phyloP scores from a whole-genome alignment of 2,797 vertebrate species.

The Hafferia zeledoni region DNA sequence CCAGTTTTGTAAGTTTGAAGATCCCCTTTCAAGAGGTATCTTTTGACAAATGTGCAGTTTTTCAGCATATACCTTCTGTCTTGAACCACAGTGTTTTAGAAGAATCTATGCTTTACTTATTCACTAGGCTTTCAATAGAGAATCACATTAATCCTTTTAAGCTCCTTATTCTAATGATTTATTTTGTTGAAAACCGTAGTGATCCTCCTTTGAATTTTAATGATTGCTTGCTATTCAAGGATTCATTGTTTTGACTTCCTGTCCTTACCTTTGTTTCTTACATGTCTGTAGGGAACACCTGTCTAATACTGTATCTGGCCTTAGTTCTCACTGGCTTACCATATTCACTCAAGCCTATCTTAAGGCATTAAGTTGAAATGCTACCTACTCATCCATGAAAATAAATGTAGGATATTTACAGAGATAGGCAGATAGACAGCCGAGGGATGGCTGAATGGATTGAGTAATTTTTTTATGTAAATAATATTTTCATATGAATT shows the following conservation, averaged over 20 bases:
- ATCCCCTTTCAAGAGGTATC: slow-evolving; percentile 54
- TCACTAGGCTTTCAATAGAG: slow-evolving; percentile 85
- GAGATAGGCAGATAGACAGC: slow-evolving; percentile 77
- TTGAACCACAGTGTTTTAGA: slow-evolving; percentile 77
- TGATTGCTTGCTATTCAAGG: slow-evolving; percentile 86
- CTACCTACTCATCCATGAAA: slow-evolving; percentile 78
- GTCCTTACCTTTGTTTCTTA: slow-evolving; percentile 89
- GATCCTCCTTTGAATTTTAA: slow-evolving; percentile 92
- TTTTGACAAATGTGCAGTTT: slow-evolving; percentile 68
- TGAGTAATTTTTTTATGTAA: slow-evolving; percentile 70
- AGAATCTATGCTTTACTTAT: slow-evolving; percentile 81
- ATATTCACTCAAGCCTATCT: slow-evolving; percentile 84
- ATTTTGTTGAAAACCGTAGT: slow-evolving; percentile 89
- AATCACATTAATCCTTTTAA: slow-evolving; percentile 91
- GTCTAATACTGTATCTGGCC: slow-evolving; percentile 84
- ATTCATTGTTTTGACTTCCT: slow-evolving; percentile 93
- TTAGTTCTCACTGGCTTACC: slow-evolving; percentile 82
- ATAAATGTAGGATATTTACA: slow-evolving; percentile 76
- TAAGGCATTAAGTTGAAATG: slow-evolving; percentile 77
- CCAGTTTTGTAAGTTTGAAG: slow-evolving; percentile 40
- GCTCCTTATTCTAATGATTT: slow-evolving; percentile 91
- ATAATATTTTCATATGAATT: slow-evolving; percentile 47
- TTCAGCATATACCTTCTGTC: slow-evolving; percentile 70
- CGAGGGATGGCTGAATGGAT: slow-evolving; percentile 66
- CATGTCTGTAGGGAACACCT: slow-evolving; percentile 88